Conservation (phyloP, 2,888 invertebrate species). For the Phortica magna region DNA sequence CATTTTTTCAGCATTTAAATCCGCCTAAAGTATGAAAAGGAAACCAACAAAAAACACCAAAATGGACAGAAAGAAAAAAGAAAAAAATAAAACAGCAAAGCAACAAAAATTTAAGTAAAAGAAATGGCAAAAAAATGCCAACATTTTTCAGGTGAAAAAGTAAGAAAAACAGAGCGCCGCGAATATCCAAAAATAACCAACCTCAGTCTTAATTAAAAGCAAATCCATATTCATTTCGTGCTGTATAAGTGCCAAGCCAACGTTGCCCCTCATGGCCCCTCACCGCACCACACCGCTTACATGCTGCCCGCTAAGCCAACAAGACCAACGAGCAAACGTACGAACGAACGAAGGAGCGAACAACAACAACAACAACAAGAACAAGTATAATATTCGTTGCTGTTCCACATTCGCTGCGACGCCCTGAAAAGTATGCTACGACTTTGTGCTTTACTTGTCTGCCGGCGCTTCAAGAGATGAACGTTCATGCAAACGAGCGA, state of each 20-base stretch:
- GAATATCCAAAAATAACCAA: constrained; percentile 17
- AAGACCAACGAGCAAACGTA: not conserved
- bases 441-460: constrained; percentile 34
- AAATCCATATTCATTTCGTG: constrained; percentile 69
- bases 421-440: constrained; percentile 18
- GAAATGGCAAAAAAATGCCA: not conserved
- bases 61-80: no score
- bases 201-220: constrained; percentile 60
- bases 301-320: not conserved
- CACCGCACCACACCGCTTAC: not conserved
- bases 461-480: not conserved
- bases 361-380: no score
- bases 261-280: not conserved
- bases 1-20: no score
- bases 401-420: not conserved
- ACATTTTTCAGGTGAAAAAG: not conserved
- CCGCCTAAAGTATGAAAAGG: no score
- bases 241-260: not conserved
- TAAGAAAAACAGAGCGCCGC: not conserved
- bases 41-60: no score
- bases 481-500: no score
- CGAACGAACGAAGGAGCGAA: no score
- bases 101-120: no score
- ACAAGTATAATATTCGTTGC: not conserved
- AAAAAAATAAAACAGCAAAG: no score